Evolutionary conservation across 2,113 vertebrate genomes (phyloP), one percentile per base, ranked within the genome.

Genomic region (Rissa tridactyla): DNA sequence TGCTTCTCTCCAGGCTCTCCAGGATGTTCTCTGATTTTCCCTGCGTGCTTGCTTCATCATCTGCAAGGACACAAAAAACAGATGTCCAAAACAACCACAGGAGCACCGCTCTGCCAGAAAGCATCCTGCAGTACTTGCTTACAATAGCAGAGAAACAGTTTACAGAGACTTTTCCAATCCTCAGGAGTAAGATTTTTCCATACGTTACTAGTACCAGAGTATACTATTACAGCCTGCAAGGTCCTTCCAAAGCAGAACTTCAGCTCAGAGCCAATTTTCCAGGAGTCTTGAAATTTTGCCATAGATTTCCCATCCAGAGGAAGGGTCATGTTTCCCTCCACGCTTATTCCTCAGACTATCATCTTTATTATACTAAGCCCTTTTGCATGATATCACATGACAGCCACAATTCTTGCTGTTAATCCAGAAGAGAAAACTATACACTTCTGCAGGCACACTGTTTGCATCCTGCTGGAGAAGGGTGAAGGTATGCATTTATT

Each of bases 1-100:
- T 98, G 97, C 99, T 99, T 77, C 99, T 98, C 92, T 99, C 99
- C 96, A 99, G 97, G 94, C 98, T 99, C 95, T 99, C 99, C 97
- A 99, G 97, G 94, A 99, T 98, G 94, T 98, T 99, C 93, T 99
- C 99, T 0, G 98, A 97, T 98, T 99, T 99, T 29, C 99, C 99
- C 96, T 99, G 99, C 54, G 97, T 98, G 97, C 95, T 90, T 6
- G 97, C 98, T 94, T 99, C 99, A 82, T 99, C 99, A 93, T 99
- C 99, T 99, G 97, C 93, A 94, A 96, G 97, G 97, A 96, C 96
- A 98, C 95, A 91, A 93, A 97, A 98, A 93, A 21, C 96, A 98
- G 87, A 97, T 97, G 96, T 96, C 96, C 80, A 66, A 90, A 97
- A 93, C 68, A 95, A 97, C 52, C 69, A 82, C 94, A 60, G 52